Evolutionary conservation across 2,113 vertebrate species (phyloP).

Genomic region (Brachypodius melanocephalos): DNA sequence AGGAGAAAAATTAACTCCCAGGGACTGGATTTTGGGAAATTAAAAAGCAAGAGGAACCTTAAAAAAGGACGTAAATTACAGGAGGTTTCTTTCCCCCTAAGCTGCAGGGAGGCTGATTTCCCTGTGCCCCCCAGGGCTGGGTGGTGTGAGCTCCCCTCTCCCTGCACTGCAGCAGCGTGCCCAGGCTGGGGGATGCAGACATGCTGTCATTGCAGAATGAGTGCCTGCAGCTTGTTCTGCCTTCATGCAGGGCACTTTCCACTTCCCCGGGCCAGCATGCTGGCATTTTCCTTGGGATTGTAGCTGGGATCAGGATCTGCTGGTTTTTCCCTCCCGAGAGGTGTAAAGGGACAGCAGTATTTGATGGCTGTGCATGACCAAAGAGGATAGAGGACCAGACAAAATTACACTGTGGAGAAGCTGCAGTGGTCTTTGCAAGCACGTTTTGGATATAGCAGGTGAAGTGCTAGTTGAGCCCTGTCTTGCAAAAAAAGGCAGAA

Average conservation of each 20-base stretch:
- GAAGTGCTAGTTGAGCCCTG: neutral
- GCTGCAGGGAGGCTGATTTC: neutral
- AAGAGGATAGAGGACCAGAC: neutral
- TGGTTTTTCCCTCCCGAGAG: accelerated
- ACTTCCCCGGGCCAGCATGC: accelerated
- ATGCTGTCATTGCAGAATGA: neutral
- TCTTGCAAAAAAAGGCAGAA: neutral
- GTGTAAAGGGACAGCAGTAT: neutral
- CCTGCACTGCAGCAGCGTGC: neutral
- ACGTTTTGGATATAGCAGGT: neutral
- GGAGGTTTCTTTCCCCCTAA: neutral
- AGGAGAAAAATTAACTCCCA: neutral
- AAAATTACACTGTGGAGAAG: neutral
- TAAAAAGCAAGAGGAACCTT: neutral
- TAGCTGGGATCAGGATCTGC: neutral
- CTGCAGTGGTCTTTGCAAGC: neutral
- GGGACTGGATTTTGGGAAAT: neutral
- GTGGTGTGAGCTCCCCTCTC: neutral
- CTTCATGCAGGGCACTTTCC: neutral
- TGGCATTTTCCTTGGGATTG: neutral
- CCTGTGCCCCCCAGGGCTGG: neutral
- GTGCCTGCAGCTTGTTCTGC: neutral
- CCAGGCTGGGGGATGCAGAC: neutral
- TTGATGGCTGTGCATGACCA: neutral
- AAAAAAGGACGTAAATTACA: neutral